Conservation (phyloP, 2,888 invertebrate genomes). For the Agriopis aurantiaria region DNA sequence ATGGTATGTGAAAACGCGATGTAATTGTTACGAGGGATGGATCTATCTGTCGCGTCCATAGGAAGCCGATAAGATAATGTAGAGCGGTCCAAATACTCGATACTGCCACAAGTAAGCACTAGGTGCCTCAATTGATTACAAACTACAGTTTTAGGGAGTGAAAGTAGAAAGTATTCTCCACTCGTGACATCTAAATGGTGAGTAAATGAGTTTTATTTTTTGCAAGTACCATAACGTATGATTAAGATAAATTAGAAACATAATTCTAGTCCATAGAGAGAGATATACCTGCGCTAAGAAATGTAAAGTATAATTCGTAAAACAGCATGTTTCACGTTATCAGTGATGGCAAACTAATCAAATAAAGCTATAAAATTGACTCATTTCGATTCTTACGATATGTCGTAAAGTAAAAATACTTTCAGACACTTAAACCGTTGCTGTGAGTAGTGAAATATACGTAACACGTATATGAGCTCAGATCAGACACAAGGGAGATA, state of each 20-base stretch:
- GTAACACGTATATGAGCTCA: conserved; percentile 23
- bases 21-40: conserved; percentile 50
- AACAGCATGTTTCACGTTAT: conserved; percentile 30
- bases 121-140: conserved; percentile 60
- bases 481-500: conserved; percentile 3
- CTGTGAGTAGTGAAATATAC: conserved; percentile 14
- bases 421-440: conserved; percentile 28
- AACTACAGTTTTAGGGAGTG: conserved; percentile 63
- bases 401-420: conserved; percentile 39
- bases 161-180: conserved; percentile 70
- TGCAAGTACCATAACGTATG: conserved; percentile 20
- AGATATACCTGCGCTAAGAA: conserved; percentile 20
- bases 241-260: conserved; percentile 24
- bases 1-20: conserved; percentile 37
- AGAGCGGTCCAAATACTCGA: conserved; percentile 30
- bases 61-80: conserved; percentile 62
- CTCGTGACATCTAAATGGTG: conserved; percentile 59
- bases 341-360: conserved; percentile 45
- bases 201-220: conserved; percentile 50
- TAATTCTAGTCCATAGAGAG: conserved; percentile 40
- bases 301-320: conserved; percentile 25
- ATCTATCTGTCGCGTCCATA: conserved; percentile 51
- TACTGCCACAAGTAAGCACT: conserved; percentile 52
- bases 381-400: conserved; percentile 53
- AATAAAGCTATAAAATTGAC: conserved; percentile 47